These are phyloP conservation scores for Pachypsylla venusta DNA, from an alignment of 1,140 invertebrate species.

Conservation along the genomic window DNA sequence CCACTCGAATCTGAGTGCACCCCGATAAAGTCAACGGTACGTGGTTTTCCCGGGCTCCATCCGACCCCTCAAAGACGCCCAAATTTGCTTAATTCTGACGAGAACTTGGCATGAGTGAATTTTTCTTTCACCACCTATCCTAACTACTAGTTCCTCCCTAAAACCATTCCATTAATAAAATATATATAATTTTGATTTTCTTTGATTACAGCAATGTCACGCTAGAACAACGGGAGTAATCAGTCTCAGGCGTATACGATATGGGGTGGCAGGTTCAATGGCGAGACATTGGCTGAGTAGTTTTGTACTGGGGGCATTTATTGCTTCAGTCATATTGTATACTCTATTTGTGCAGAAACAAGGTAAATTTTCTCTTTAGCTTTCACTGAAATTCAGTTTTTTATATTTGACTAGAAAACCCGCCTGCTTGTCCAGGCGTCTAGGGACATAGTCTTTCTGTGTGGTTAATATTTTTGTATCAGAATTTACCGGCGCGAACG, in stretches of 20 bases:
- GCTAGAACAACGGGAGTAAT: conserved; percentile 17
- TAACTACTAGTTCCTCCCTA: not conserved
- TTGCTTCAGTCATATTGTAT: conserved; percentile 25
- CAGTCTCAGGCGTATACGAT: conserved; percentile 18
- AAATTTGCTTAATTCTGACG: not conserved
- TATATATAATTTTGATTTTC: not conserved
- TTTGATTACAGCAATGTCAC: conserved; percentile 16
- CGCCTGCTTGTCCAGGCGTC: too few relatives aligned
- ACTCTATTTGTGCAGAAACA: conserved; percentile 23
- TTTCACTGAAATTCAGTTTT: too few relatives aligned
- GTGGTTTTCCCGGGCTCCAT: too few relatives aligned
- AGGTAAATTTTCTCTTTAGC: conserved; percentile 23
- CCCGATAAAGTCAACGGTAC: too few relatives aligned
- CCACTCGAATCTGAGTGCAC: too few relatives aligned
- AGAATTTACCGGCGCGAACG: too few relatives aligned
- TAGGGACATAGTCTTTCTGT: too few relatives aligned
- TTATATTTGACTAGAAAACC: too few relatives aligned
- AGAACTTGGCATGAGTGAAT: not conserved
- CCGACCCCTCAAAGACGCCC: not conserved
- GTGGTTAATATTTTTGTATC: too few relatives aligned
- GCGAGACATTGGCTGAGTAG: conserved; percentile 28
- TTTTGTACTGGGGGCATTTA: conserved; percentile 25
- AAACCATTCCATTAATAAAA: not conserved
- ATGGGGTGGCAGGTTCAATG: conserved; percentile 24
- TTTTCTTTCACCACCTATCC: not conserved